Percentiles rank a stretch among this genome's conserved stretches.
Conservation (phyloP, 35 echinoderm and acorn worm species). For the Diadema setosum region DNA sequence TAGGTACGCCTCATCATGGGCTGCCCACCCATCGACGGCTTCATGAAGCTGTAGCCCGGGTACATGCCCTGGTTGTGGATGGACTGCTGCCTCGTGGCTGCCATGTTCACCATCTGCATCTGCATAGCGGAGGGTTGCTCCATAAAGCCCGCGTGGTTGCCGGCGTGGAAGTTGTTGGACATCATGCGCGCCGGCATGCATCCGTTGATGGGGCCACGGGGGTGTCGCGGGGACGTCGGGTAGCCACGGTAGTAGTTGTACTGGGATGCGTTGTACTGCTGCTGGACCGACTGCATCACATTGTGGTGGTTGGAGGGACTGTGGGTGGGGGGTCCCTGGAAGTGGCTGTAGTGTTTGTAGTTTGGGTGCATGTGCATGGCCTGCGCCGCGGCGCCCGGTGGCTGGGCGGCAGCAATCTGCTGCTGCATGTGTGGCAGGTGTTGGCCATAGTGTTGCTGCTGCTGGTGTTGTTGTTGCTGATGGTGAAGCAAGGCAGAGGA, state of each 20-base stretch:
- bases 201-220: conserved; percentile 47
- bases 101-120: conserved; percentile 62
- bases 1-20: conserved; percentile 33
- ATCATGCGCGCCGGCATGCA: conserved; percentile 73
- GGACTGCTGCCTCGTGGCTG: conserved; percentile 34
- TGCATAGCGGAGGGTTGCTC: conserved; percentile 46
- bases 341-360: background rate
- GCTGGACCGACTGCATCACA: background rate
- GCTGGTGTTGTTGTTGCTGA: conserved; percentile 51
- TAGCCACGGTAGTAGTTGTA: conserved; percentile 59
- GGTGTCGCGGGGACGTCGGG: conserved; percentile 1
- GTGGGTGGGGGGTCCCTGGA: conserved; percentile 2
- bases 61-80: conserved; percentile 38
- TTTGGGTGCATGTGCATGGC: conserved; percentile 8
- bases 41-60: conserved; percentile 14
- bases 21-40: conserved; percentile 12
- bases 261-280: background rate
- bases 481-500: background rate
- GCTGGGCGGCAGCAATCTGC: background rate
- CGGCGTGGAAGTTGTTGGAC: conserved; percentile 50
- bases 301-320: background rate
- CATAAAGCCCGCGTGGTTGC: conserved; percentile 24
- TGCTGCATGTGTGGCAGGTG: background rate
- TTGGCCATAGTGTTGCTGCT: background rate
- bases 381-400: background rate